Conservation (phyloP, 2,888 invertebrate species). For the Heliconius aoede region DNA sequence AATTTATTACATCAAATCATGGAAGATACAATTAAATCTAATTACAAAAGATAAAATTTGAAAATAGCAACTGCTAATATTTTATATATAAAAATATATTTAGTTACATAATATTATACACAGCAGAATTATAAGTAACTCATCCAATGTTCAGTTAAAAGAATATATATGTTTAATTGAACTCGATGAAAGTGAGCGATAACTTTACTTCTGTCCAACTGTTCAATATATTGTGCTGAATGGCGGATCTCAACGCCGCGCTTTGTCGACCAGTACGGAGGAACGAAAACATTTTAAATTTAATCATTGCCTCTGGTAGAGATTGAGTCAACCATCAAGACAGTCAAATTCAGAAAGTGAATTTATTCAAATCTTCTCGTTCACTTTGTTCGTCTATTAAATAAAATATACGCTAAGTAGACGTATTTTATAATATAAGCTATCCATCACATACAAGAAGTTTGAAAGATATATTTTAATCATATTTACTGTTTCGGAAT, state of each 20-base stretch:
- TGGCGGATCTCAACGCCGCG: too few species aligned
- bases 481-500: background rate
- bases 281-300: too few species aligned
- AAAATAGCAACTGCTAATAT: background rate
- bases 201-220: background rate
- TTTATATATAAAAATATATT: background rate
- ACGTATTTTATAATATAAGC: too few species aligned
- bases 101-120: background rate
- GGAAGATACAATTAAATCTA: background rate
- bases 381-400: too few species aligned
- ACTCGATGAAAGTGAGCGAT: background rate
- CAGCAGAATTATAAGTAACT: background rate
- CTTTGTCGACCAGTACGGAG: too few species aligned
- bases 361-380: too few species aligned
- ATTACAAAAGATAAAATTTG: background rate
- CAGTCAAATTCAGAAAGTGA: too few species aligned
- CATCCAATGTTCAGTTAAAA: background rate
- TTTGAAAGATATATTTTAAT: conserved; percentile 7
- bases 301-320: too few species aligned
- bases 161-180: too few species aligned
- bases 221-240: too few species aligned
- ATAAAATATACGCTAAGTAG: too few species aligned
- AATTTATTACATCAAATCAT: background rate
- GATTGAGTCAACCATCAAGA: too few species aligned
- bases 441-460: background rate